Conservation (phyloP, 2,888 invertebrate species). For the Spatulosminthurus flaviceps region DNA sequence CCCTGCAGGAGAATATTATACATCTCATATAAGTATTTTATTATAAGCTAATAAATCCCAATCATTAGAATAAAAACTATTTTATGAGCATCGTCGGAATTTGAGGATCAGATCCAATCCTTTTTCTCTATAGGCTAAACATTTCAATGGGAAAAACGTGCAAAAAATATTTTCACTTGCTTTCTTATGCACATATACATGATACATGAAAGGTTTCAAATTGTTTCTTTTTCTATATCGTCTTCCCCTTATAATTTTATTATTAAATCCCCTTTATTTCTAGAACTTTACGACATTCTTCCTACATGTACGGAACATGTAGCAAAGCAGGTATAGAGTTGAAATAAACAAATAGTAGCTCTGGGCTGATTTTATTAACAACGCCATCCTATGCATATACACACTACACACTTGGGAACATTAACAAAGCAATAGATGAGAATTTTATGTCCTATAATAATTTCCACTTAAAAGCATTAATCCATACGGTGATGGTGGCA, state of each 20-base stretch:
- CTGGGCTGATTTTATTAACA: too few species aligned
- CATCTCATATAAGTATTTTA: constrained; percentile 26
- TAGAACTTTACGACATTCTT: too few species aligned
- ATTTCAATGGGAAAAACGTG: not conserved
- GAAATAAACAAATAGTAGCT: too few species aligned
- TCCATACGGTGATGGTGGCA: not conserved
- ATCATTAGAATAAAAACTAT: constrained; percentile 37
- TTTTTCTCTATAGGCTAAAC: not conserved
- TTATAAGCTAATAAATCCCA: constrained; percentile 33
- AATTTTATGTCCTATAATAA: not conserved
- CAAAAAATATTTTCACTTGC: constrained; percentile 8
- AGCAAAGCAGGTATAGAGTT: too few species aligned
- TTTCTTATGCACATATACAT: not conserved
- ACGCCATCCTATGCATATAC: not conserved
- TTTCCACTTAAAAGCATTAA: not conserved
- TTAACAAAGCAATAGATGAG: not conserved
- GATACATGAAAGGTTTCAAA: too few species aligned
- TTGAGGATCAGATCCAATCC: not conserved
- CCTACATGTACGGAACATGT: too few species aligned
- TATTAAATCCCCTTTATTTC: too few species aligned
- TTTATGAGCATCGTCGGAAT: constrained; percentile 25
- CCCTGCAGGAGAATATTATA: not conserved
- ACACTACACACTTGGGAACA: not conserved
- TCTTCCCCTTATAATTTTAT: too few species aligned
- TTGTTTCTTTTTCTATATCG: not conserved